Conservation (phyloP, 2,797 vertebrate genomes). For the Alexandromys oeconomus region DNA sequence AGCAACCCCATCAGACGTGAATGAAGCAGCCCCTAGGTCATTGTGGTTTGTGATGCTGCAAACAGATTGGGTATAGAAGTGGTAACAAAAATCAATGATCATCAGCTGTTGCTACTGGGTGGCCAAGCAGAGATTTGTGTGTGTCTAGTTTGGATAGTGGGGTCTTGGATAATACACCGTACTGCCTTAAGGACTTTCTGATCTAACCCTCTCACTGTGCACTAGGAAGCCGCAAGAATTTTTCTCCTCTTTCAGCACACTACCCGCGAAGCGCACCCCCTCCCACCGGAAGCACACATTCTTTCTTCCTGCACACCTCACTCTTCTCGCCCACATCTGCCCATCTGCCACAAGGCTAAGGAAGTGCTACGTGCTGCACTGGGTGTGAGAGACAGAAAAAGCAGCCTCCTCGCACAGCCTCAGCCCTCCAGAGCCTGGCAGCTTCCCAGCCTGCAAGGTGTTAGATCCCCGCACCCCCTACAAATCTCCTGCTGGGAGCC, state of each 20-base stretch:
- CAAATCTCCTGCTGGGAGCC: slow-evolving; percentile 40
- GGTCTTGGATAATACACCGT: neutral
- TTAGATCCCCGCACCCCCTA: slow-evolving; percentile 60
- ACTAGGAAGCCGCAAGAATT: neutral
- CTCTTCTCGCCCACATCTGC: slow-evolving; percentile 66
- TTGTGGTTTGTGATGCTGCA: neutral
- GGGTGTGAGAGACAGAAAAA: slow-evolving; percentile 73
- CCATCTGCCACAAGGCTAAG: slow-evolving; percentile 64
- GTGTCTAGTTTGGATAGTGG: neutral
- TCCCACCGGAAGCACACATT: neutral
- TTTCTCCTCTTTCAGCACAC: neutral
- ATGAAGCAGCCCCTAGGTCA: neutral
- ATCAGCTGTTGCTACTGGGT: neutral
- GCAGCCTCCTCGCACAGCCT: slow-evolving; percentile 54
- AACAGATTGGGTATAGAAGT: neutral
- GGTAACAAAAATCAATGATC: neutral
- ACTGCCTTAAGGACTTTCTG: neutral
- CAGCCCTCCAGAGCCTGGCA: slow-evolving; percentile 41
- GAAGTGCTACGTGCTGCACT: slow-evolving; percentile 58
- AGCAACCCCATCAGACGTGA: neutral
- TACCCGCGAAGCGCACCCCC: neutral
- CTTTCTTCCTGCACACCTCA: slow-evolving; percentile 70
- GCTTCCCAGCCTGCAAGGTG: slow-evolving; percentile 68
- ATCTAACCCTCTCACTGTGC: neutral
- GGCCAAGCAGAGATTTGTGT: neutral